Evolutionary conservation across 2,113 vertebrate genomes (phyloP).

Genomic region (Dicerorhinus sumatrensis): DNA sequence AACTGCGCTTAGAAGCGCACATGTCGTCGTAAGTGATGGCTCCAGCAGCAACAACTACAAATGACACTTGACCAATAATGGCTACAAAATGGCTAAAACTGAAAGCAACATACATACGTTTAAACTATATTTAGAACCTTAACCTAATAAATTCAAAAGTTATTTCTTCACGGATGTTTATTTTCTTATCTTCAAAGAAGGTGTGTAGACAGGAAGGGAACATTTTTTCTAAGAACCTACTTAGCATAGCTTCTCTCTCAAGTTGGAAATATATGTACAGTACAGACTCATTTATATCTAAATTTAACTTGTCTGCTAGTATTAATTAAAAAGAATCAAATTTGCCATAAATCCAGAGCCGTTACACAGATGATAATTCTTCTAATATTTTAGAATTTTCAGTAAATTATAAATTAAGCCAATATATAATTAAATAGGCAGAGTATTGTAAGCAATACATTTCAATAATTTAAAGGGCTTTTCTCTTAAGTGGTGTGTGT

Average conservation of each 20-base stretch:
- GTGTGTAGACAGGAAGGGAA: not conserved
- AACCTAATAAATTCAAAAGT: not conserved
- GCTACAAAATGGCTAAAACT: not conserved
- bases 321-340: not conserved
- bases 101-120: not conserved
- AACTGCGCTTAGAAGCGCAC: not conserved
- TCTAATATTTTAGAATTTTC: not conserved
- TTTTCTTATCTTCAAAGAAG: not conserved
- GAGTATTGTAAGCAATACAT: not conserved
- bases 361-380: not conserved
- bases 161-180: not conserved
- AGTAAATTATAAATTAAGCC: not conserved
- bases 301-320: not conserved
- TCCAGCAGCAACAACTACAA: not conserved
- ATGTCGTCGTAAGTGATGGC: not conserved
- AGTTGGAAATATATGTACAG: not conserved
- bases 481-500: not conserved
- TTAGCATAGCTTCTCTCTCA: not conserved
- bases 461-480: not conserved
- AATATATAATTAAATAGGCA: not conserved
- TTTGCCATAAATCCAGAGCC: not conserved
- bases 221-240: not conserved
- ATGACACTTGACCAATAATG: not conserved
- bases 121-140: slow-evolving; percentile 11
- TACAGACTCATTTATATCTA: not conserved